These are phyloP conservation scores for Epistrophe eligans DNA, from an alignment of 2,888 invertebrate species.

Conservation along the genomic window DNA sequence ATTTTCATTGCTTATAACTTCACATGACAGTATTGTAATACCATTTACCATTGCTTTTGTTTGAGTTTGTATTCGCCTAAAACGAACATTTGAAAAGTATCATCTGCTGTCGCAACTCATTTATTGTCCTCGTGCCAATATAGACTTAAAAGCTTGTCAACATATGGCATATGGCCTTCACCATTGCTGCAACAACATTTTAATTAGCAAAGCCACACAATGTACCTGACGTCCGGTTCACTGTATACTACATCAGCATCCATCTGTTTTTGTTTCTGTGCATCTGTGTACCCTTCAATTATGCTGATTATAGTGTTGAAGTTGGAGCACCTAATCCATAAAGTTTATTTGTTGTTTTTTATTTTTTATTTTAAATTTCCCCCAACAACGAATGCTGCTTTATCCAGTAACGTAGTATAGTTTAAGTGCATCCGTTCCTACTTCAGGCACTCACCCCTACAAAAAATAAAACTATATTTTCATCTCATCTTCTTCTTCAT, in stretches of 20 bases:
- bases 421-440: conserved; percentile 58
- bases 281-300: conserved; percentile 52
- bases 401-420: conserved; percentile 59
- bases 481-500: conserved; percentile 63
- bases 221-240: conserved; percentile 48
- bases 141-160: conserved; percentile 25
- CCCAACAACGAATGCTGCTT: conserved; percentile 44
- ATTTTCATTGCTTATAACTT: background rate
- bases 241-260: conserved; percentile 27
- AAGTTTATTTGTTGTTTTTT: conserved; percentile 19
- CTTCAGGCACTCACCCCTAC: conserved; percentile 45
- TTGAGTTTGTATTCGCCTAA: background rate
- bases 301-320: conserved; percentile 72
- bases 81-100: background rate
- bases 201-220: conserved; percentile 57
- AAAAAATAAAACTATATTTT: conserved; percentile 46
- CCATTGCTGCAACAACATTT: conserved; percentile 46
- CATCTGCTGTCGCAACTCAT: conserved; percentile 2
- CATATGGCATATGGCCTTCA: conserved; percentile 18
- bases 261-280: conserved; percentile 51
- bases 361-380: background rate
- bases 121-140: conserved; percentile 3
- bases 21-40: background rate
- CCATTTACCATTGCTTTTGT: background rate
- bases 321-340: conserved; percentile 67